Base-by-base conservation (phyloP, 2,888 invertebrate genomes). In the Crioceris asparagi region DNA sequence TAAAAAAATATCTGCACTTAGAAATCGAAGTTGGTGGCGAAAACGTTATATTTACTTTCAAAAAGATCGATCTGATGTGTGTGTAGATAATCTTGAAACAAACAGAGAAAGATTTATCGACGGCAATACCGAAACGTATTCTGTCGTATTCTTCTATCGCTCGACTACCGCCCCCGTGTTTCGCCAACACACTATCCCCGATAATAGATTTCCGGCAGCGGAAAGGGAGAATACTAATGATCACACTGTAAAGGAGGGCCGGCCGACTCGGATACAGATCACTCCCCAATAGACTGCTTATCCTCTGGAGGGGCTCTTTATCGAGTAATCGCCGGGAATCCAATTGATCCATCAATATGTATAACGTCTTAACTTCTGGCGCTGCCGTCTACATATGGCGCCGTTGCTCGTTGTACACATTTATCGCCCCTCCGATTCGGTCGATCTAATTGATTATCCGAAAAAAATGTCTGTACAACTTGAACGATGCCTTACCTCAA, bases 311-410 rank as follows among this genome's bases (percentile, higher is more conserved):
- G 53, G 53, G 42, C 54, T 59, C 57, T 61, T 62, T 61, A 62
- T 61, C 57, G 56, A 57, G 62, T 64, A 63, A 64, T 64, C 62
- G 62, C 53, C 59, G 53, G 59, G 62, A 62, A 62, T 62, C 62
- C 62, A 64, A 64, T 64, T 63, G 64, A 61, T 62, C 60, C 57
- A 64, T 64, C 61, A 64, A 64, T 64, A 64, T 64, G 62, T 63
- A 64, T 64, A 62, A 61, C 59, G 56, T 60, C 61, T 62, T 62
- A 61, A 62, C 60, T 60, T 54, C 54, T 54, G 52, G 46, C 50
- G 53, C 52, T 52, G 52, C 44, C 44, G 29, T 33, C 23, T 44
- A 26, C 39, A 35, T 26, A 21, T 32, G 30, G 36, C 34, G 32
- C 38, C 34, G 34, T 47, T 46, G n/a, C n/a, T 27, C 11, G 15